A percentile compares a stretch with the other conserved stretches of the same genome.
Evolutionary conservation across 1,140 invertebrate genomes (phyloP).

Genomic region (Eumeta japonica): DNA sequence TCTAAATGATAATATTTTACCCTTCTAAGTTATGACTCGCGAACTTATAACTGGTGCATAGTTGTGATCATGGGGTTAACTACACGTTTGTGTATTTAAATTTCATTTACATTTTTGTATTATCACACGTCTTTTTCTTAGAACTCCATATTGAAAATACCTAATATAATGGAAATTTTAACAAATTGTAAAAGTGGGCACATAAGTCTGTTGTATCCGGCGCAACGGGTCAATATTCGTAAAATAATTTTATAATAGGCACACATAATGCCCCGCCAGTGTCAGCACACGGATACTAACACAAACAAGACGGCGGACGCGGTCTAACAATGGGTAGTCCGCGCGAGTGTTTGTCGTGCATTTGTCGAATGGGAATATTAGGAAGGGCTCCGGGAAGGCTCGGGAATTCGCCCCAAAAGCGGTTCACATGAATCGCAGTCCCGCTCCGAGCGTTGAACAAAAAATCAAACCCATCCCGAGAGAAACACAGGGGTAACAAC

Average conservation of each 20-base stretch:
- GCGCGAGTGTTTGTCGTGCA: conserved; percentile 53
- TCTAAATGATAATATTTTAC: too few species aligned
- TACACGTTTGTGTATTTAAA: too few species aligned
- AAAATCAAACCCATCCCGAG: conserved; percentile 56
- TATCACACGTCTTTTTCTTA: too few species aligned
- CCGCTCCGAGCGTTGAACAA: conserved; percentile 49
- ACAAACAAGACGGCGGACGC: conserved; percentile 27
- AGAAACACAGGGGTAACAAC: conserved; percentile 57
- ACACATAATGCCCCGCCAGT: conserved; percentile 29
- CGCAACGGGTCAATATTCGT: too few species aligned
- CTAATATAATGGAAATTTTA: too few species aligned
- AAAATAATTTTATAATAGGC: conserved; percentile 27
- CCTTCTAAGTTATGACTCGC: too few species aligned
- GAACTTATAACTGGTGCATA: too few species aligned
- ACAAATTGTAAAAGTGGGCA: too few species aligned
- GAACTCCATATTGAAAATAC: too few species aligned
- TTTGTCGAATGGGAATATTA: conserved; percentile 56
- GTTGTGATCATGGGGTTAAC: too few species aligned
- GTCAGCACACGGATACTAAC: conserved; percentile 38
- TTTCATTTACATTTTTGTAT: too few species aligned
- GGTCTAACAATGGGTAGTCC: conserved; percentile 43
- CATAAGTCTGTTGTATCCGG: too few species aligned
- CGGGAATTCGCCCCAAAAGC: conserved; percentile 57
- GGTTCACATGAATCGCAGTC: conserved; percentile 55
- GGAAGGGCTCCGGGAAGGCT: conserved; percentile 51